A percentile compares a stretch with the other conserved stretches of the same genome.
phyloP scores from a whole-genome alignment of 2,888 invertebrate species.

The Eristalis intricaria region DNA sequence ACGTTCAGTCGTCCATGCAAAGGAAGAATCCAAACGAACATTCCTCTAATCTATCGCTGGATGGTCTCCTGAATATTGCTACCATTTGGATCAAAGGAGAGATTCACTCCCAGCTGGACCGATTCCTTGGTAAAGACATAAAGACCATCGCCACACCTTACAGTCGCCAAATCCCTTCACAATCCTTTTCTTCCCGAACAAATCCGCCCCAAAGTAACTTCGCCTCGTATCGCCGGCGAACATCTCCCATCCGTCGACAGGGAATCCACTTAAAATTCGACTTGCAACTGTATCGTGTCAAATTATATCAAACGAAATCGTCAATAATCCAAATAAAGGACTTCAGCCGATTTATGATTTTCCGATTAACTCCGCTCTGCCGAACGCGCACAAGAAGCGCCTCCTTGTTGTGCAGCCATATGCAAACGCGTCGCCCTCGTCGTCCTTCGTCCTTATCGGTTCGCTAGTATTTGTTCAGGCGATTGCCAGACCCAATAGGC shows the following conservation, averaged over 20 bases:
- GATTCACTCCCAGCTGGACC: too few relatives aligned
- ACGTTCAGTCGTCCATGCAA: too few relatives aligned
- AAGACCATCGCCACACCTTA: too few relatives aligned
- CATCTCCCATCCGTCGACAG: background rate
- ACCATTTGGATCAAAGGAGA: too few relatives aligned
- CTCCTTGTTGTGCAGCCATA: background rate
- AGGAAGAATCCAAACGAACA: too few relatives aligned
- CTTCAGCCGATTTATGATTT: conserved; percentile 55
- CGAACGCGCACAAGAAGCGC: conserved; percentile 19
- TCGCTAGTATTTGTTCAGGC: conserved; percentile 80
- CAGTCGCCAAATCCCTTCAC: too few relatives aligned
- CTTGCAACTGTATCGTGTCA: conserved; percentile 25
- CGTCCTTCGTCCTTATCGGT: conserved; percentile 52
- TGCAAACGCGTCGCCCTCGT: background rate
- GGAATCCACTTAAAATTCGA: conserved; percentile 3
- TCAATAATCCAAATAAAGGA: conserved; percentile 66
- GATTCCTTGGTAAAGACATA: too few relatives aligned
- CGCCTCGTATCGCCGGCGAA: too few relatives aligned
- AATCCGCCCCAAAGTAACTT: too few relatives aligned
- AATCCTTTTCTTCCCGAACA: too few relatives aligned
- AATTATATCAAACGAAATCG: conserved; percentile 63
- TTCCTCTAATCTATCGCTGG: too few relatives aligned
- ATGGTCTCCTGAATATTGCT: too few relatives aligned
- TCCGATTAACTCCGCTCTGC: conserved; percentile 53
- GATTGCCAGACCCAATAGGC: conserved; percentile 81